These are phyloP conservation scores for Macrochelys suwanniensis DNA, from an alignment of 2,797 vertebrate genomes.

Conservation along the genomic window DNA sequence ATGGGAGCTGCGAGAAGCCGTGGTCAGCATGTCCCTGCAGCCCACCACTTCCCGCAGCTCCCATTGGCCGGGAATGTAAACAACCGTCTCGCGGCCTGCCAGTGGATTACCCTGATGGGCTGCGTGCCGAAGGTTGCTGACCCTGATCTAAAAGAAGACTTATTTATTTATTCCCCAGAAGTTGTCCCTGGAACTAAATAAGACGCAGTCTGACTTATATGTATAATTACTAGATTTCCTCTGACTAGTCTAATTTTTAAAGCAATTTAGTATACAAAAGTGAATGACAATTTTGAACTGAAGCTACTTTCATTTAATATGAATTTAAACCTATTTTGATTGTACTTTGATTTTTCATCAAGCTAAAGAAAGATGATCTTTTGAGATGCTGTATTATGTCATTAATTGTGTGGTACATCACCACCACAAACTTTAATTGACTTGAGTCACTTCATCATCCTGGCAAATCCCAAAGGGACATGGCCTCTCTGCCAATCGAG, in stretches of 20 bases:
- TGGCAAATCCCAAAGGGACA: not conserved
- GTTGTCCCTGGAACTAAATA: not conserved
- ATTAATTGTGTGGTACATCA: not conserved
- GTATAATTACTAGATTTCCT: not conserved
- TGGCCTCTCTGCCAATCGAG: too few species aligned
- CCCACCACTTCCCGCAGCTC: too few species aligned
- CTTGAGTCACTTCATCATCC: not conserved
- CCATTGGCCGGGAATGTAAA: too few species aligned
- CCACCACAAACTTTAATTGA: too few species aligned
- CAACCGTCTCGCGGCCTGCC: too few species aligned
- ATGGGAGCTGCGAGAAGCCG: too few species aligned
- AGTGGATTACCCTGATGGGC: too few species aligned
- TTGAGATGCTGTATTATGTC: not conserved
- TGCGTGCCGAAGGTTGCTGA: too few species aligned
- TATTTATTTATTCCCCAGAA: not conserved
- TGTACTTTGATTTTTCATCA: not conserved
- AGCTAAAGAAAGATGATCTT: not conserved
- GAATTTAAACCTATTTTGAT: not conserved
- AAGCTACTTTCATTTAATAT: not conserved
- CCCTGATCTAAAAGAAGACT: not conserved
- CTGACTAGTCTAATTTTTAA: not conserved
- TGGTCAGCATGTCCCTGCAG: too few species aligned
- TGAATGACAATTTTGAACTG: not conserved
- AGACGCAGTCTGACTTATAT: not conserved
- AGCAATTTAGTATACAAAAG: not conserved